These are phyloP conservation scores for Aporophyla nigra DNA, from an alignment of 2,888 invertebrate genomes.

Conservation along the genomic window DNA sequence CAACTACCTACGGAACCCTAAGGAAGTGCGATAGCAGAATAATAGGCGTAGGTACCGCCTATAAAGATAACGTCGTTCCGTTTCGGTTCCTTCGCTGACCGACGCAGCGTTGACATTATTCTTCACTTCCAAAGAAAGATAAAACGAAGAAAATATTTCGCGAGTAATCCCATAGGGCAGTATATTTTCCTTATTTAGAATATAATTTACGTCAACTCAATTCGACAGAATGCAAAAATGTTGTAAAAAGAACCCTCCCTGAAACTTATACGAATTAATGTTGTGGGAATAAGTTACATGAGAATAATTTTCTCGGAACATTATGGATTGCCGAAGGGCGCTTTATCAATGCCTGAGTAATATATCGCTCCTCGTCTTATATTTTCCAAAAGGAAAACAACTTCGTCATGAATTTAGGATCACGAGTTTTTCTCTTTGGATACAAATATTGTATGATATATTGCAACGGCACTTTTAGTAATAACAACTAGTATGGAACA, in stretches of 20 bases:
- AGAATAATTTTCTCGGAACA: slow-evolving; percentile 76
- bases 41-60: slow-evolving; percentile 69
- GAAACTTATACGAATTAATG: slow-evolving; percentile 73
- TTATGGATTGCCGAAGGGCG: slow-evolving; percentile 78
- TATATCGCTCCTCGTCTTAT: slow-evolving; percentile 73
- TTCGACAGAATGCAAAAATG: slow-evolving; percentile 62
- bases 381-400: slow-evolving; percentile 72
- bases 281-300: slow-evolving; percentile 70
- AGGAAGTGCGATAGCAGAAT: slow-evolving; percentile 73
- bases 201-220: slow-evolving; percentile 53
- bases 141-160: slow-evolving; percentile 64
- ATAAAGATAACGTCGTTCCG: slow-evolving; percentile 73
- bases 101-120: slow-evolving; percentile 69
- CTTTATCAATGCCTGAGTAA: slow-evolving; percentile 80
- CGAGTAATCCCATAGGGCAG: slow-evolving; percentile 47
- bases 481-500: slow-evolving; percentile 22
- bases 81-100: slow-evolving; percentile 72
- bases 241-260: slow-evolving; percentile 57
- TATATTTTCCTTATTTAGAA: slow-evolving; percentile 63
- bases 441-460: slow-evolving; percentile 58
- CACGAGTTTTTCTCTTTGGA: slow-evolving; percentile 61
- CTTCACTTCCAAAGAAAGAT: slow-evolving; percentile 62
- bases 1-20: slow-evolving; percentile 58
- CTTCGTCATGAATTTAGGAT: slow-evolving; percentile 69
- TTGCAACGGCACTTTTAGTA: slow-evolving; percentile 24